Base-by-base conservation (phyloP, 2,113 vertebrate genomes). In the Raja brachyura region DNA sequence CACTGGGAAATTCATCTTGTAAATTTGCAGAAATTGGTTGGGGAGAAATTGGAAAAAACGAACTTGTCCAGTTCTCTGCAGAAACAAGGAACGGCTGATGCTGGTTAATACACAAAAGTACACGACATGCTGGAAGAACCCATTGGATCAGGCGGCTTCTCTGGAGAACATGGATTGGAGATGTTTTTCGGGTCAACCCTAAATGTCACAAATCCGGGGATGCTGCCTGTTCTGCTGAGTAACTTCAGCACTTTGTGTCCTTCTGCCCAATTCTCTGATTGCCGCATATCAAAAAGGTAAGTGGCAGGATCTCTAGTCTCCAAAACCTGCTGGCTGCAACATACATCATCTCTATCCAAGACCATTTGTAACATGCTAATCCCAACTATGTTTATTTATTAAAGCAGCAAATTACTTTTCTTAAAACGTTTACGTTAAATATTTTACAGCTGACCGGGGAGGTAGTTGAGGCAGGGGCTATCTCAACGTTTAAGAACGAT, bases 21-120 rank as follows among this genome's bases (percentile, higher is more conserved):
- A 92, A 92, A 54, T 92, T 92, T 92, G 66, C 66, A 92, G 68
- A 73, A 73, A 68, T 22, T 92, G 33, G 54, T 70, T 66, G 86
- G 39, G 20, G 66, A 92, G 39, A 54, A 73, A 92, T 73, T 73
- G 68, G 90, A 73, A 92, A 70, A 73, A 92, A 74, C 90, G 73
- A 92, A 92, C 90, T 68, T 92, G 68, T 73, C 39, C 39, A 92
- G 39, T 48, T 48, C 39, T 48, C 39, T 48, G 39, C 39, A 48
- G 39, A 48, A 48, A 48, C 39, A 48, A 48, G 39, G 39, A 48
- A 48, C 39, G 39, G 39, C 39, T 48, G 39, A 48, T 48, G 39
- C 39, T 48, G 39, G 39, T 48, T 48, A 48, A 48, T 48, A 48
- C 39, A 48, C 39, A 48, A 48, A 48, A 48, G 39, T 48, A 48